Base-by-base conservation (phyloP, 2,797 vertebrate genomes). In the Pipistrellus nathusii region DNA sequence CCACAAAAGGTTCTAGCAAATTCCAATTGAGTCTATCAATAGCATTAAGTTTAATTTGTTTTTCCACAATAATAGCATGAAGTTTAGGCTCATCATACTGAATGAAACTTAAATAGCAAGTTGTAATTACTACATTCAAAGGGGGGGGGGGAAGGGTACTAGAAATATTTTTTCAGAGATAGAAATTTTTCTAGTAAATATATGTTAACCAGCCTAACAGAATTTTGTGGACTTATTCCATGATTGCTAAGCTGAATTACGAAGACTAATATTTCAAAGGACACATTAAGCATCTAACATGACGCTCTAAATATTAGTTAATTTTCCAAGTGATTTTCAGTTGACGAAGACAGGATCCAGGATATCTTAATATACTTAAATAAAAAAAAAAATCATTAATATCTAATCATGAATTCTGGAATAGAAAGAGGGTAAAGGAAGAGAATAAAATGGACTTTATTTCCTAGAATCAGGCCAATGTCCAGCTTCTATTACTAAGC, bases 241-340 rank as follows among this genome's bases (percentile, higher is more conserved):
- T 38, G n/a, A 85, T 3, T 81, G 57, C 32, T 88, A 73, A 95
- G 89, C 64, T 71, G 2, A 84, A 90, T 72, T 62, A 86, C 10
- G 25, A 71, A 95, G 23, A 57, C 30, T 48, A 53, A 4, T 69
- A 71, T 77, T 51, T 95, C 69, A 77, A 86, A 81, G 7, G 5
- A 91, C 38, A 90, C 12, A 88, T 53, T 53, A 53, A 25, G 17
- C 11, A 89, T 51, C 62, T 44, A 93, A 18, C 17, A 84, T 44
- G 38, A 90, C 8, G 93, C 25, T 87, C 46, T 93, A 90, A 96
- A 88, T 51, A 83, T 25, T 0, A 57, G 10, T 69, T 46, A 88
- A 81, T 83, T 88, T 92, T 75, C 66, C 85, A 84, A 87, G 27
- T 92, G 23, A 86, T 81, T 91, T 95, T 87, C 53, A 87, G 17